Base-by-base conservation (phyloP, 2,797 vertebrate species). In the Adelosebastes latens region DNA sequence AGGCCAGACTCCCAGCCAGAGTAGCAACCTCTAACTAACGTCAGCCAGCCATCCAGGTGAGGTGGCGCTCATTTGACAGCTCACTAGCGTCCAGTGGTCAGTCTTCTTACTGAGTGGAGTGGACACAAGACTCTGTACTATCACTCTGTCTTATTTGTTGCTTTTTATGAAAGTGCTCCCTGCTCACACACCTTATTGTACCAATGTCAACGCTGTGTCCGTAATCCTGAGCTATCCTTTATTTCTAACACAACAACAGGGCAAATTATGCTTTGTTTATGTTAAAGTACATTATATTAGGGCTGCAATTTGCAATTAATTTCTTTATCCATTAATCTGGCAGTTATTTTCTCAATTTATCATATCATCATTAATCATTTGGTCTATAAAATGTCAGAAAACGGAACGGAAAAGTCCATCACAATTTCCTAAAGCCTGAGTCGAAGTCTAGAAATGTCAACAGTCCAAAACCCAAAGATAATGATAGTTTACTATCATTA, bases 1-100 rank as follows among this genome's bases (percentile, higher is more conserved):
- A 78, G 83, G 52, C 69, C 82, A 55, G 24, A 75, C 75, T 63
- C 63, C 27, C 42, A 0, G 73, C 55, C 58, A 9, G 67, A 80
- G 71, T 77, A 1, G 59, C 65, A 32, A n/a, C 46, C 39, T 80
- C 70, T 12, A 59, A 72, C 73, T 25, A 60, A 60, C 46, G 52
- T 11, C 42, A 61, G 27, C 32, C 66, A 55, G 53, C 68, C 74
- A 22, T 72, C 46, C 56, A 29, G 61, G 9, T 14, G n/a, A 70
- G 1, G 39, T 56, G 29, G 63, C 1, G 0, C 39, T 55, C 2
- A 55, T 79, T 0, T 49, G 79, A 83, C 74, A 65, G 77, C 77
- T 62, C 60, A 3, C 36, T 32, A 6, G 29, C 25, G 24, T 71
- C 24, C 46, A 31, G 49, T 8, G 24, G 27, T 69, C 74, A 14